Conservation (phyloP, 2,888 invertebrate species). For the Portevinia maculata region DNA sequence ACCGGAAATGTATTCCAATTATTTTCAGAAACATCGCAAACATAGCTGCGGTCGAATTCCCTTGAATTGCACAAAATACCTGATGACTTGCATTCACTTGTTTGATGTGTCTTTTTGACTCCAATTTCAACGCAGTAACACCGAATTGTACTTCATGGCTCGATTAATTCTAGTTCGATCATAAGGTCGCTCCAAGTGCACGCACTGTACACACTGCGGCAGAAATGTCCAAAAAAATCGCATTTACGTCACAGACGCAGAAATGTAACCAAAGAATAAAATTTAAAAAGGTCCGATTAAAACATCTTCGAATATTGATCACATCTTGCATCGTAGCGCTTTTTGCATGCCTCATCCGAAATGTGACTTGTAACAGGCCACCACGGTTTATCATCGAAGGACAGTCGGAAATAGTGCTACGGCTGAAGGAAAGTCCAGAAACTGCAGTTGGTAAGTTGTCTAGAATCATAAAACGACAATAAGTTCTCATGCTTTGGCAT, state of each 20-base stretch:
- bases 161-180: slow-evolving; percentile 33
- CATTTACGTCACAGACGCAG: slow-evolving; percentile 6
- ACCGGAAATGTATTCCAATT: slow-evolving; percentile 52
- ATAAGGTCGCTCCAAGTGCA: slow-evolving; percentile 52
- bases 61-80: slow-evolving; percentile 25
- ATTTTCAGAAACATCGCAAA: slow-evolving; percentile 42
- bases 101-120: slow-evolving; percentile 23
- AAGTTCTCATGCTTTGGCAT: background rate
- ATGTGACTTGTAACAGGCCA: slow-evolving; percentile 86
- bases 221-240: slow-evolving; percentile 50
- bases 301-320: slow-evolving; percentile 7
- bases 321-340: slow-evolving; percentile 5
- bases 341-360: slow-evolving; percentile 30
- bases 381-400: slow-evolving; percentile 94
- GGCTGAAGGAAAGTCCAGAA: slow-evolving; percentile 93
- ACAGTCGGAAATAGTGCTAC: slow-evolving; percentile 94
- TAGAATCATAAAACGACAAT: background rate
- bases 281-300: slow-evolving; percentile 68
- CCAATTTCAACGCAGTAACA: slow-evolving; percentile 33
- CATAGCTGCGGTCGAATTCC: slow-evolving; percentile 30
- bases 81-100: slow-evolving; percentile 34
- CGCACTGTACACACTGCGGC: slow-evolving; percentile 11
- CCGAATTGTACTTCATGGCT: slow-evolving; percentile 58
- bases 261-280: slow-evolving; percentile 50
- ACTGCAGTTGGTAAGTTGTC: slow-evolving; percentile 90